A percentile compares a stretch with the other conserved stretches of the same genome.
phyloP scores from a whole-genome alignment of 1,140 invertebrate genomes.

The Bactericera cockerelli region DNA sequence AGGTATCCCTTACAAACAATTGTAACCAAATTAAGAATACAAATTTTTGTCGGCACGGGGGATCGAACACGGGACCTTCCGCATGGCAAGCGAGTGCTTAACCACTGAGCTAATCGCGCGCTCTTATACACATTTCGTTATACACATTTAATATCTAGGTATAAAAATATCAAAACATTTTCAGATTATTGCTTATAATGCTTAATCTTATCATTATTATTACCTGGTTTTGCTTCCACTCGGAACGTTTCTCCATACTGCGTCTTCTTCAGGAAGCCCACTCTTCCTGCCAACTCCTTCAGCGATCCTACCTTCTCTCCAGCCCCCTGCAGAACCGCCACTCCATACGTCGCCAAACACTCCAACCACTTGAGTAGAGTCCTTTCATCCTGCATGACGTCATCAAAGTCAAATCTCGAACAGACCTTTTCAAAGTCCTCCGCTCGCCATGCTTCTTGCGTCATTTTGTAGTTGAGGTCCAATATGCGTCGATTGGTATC shows the following conservation, averaged over 20 bases:
- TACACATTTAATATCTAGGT: too few relatives aligned
- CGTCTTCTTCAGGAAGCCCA: constrained; percentile 46
- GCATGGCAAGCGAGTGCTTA: too few relatives aligned
- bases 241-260: constrained; percentile 53
- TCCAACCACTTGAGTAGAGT: constrained; percentile 38
- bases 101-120: too few relatives aligned
- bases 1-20: too few relatives aligned
- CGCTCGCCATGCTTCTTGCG: constrained; percentile 35
- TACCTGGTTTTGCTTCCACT: constrained; percentile 41
- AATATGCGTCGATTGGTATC: constrained; percentile 32
- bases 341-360: constrained; percentile 39
- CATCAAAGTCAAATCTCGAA: constrained; percentile 34
- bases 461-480: constrained; percentile 34
- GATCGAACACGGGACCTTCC: too few relatives aligned
- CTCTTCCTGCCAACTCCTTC: constrained; percentile 35
- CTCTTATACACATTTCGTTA: too few relatives aligned
- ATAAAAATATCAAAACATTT: too few relatives aligned
- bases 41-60: too few relatives aligned
- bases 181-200: too few relatives aligned
- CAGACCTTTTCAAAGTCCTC: constrained; percentile 34
- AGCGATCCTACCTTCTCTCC: constrained; percentile 35
- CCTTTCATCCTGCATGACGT: constrained; percentile 32
- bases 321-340: constrained; percentile 39
- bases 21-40: too few relatives aligned
- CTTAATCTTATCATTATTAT: too few relatives aligned